A percentile compares a stretch with the other conserved stretches of the same genome.
Evolutionary conservation across 2,113 vertebrate species (phyloP).

Genomic region (Nibea albiflora): DNA sequence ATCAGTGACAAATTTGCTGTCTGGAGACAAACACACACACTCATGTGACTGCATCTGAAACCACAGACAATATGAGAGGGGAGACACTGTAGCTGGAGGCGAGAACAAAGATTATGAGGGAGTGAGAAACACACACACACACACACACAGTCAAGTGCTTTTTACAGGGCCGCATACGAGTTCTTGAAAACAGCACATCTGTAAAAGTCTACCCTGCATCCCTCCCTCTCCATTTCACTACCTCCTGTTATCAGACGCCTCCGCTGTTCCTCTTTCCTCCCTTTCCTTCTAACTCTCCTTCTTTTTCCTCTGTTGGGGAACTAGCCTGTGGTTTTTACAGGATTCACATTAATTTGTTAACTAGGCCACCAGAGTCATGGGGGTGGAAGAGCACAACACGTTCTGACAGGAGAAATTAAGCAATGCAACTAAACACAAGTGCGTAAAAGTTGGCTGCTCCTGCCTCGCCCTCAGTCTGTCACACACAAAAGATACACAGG

Average conservation of each 20-base stretch:
- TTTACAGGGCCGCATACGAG: constrained; percentile 29
- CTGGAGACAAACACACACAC: constrained; percentile 41
- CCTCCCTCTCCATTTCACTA: constrained; percentile 27
- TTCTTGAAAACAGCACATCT: constrained; percentile 43
- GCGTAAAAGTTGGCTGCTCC: not conserved
- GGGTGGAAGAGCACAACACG: constrained; percentile 32
- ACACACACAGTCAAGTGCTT: constrained; percentile 16
- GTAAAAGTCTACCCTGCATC: constrained; percentile 52
- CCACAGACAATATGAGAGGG: constrained; percentile 14
- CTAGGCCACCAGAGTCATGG: constrained; percentile 60
- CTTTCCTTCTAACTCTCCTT: not conserved
- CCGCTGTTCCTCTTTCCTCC: not conserved
- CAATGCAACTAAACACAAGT: not conserved
- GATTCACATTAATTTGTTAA: constrained; percentile 72
- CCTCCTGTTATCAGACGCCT: constrained; percentile 31
- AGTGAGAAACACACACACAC: constrained; percentile 3
- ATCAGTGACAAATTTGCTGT: constrained; percentile 48
- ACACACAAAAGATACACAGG: not conserved
- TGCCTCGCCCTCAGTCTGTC: not conserved
- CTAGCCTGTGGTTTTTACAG: constrained; percentile 75
- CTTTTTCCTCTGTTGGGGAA: constrained; percentile 29
- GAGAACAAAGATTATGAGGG: constrained; percentile 16
- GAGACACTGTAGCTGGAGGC: constrained; percentile 4
- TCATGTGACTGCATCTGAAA: constrained; percentile 27
- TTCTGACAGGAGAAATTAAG: constrained; percentile 56